Base-by-base conservation (phyloP, 2,888 invertebrate species). In the Eupsilia transversa region DNA sequence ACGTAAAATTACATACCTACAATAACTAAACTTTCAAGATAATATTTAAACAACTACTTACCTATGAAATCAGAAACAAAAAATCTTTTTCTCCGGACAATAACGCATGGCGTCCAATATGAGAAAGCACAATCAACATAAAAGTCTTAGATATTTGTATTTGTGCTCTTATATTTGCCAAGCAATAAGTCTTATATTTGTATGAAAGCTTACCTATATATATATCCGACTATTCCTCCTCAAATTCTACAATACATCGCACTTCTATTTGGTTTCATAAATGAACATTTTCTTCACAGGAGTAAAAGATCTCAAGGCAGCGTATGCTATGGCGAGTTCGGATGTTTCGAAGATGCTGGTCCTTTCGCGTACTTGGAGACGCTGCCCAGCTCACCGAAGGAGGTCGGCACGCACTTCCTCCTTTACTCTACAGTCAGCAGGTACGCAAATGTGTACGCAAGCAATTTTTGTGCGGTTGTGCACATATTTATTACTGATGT, bases 321-420 rank as follows among this genome's bases (percentile, higher is more conserved):
- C 79, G 98, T 98, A 3, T 99, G 99, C 92, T 99, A 99, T 92
- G 98, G 97, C 33, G 98, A 98, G 80, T 97, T 99, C 70, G 99
- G 99, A 14, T 99, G 99, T 91, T 99, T 99, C 95, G 98, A 98
- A 90, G 98, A 99, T 89, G 97, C 98, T 6, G 99, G 99, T 0
- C 98, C 99, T 0, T 99, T 98, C 92, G 98, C 98, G 71, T 99
- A 99, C 92, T 95, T 99, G 93, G 99, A 99, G 95, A 98, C 98
- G 96, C 94, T 99, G 76, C 99, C 99, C 5, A 98, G 98, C 69
- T 96, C 98, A 33, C 99, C 99, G 0, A 98, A 98, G 91, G 98
- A 98, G 90, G 98, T 99, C 82, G 98, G 97, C 86, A 99, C 99
- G 0, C 98, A 98, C 94, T 99, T 98, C 94, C 97, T 98, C 66